Conservation (phyloP, 2,888 invertebrate species). For the Caenorhabditis sulstoni region DNA sequence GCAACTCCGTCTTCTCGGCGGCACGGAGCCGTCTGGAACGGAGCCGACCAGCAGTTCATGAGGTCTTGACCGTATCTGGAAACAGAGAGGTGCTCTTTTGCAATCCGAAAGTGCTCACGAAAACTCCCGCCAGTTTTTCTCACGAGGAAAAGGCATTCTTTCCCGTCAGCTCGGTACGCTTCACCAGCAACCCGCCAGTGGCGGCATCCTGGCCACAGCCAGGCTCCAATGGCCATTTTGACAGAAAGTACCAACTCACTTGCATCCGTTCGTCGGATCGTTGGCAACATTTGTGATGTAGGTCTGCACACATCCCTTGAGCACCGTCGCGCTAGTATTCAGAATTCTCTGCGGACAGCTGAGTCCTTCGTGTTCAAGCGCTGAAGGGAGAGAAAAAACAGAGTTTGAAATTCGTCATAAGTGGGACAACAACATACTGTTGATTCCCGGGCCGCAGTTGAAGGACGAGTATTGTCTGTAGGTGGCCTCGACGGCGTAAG, state of each 20-base stretch:
- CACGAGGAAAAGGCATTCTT: no score
- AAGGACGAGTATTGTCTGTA: slow-evolving; percentile 60
- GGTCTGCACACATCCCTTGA: slow-evolving; percentile 56
- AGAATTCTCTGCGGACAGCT: slow-evolving; percentile 62
- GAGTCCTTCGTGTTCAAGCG: slow-evolving; percentile 60
- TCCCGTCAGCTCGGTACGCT: no score
- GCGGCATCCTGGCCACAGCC: no score
- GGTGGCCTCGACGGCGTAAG: slow-evolving; percentile 60
- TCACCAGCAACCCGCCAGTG: no score
- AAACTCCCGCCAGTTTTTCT: no score
- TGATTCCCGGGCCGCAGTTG: slow-evolving; percentile 69
- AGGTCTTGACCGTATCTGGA: slow-evolving; percentile 62
- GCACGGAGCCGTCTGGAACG: slow-evolving; percentile 63
- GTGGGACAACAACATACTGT: slow-evolving; percentile 48
- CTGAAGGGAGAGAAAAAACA: slow-evolving; percentile 29
- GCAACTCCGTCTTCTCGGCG: slow-evolving; percentile 56
- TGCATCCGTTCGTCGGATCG: slow-evolving; percentile 59
- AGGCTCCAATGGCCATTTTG: no score
- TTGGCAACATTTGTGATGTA: slow-evolving; percentile 58
- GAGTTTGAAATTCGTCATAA: not conserved
- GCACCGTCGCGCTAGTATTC: slow-evolving; percentile 38
- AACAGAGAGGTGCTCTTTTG: no score
- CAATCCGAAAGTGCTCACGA: slow-evolving; percentile 5
- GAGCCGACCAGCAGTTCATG: slow-evolving; percentile 69
- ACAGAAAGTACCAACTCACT: slow-evolving; percentile 34